phyloP scores from a whole-genome alignment of 2,113 vertebrate species.

The Hippolais icterina region DNA sequence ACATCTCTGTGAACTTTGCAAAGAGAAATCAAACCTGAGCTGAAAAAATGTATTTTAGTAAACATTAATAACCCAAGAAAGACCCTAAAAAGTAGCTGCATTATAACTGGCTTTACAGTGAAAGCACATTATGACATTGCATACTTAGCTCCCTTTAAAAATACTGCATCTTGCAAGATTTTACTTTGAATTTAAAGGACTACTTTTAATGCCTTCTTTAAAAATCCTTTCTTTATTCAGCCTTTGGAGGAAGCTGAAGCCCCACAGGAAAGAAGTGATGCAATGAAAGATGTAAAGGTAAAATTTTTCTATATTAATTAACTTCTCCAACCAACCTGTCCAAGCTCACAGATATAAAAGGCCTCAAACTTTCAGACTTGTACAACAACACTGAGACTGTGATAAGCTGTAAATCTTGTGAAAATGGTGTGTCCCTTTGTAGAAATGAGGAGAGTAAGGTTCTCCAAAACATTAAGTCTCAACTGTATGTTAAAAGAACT shows the following conservation, averaged over 20 bases:
- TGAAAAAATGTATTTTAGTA: background rate
- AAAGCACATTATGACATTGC: background rate
- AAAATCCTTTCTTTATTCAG: constrained; percentile 26
- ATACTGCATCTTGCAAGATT: background rate
- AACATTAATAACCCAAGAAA: background rate
- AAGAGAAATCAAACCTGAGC: background rate
- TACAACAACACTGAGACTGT: background rate
- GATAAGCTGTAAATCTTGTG: background rate
- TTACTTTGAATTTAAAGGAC: background rate
- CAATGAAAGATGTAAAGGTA: constrained; percentile 74
- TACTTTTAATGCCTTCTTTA: background rate
- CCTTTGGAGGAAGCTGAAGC: constrained; percentile 65
- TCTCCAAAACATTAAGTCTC: background rate
- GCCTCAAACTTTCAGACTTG: background rate
- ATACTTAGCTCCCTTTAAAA: background rate
- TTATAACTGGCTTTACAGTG: background rate
- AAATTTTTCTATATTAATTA: background rate
- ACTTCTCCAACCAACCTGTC: background rate
- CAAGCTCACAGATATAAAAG: background rate
- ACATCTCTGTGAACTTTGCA: background rate
- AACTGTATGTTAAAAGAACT: background rate
- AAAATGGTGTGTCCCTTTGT: rapidly evolving
- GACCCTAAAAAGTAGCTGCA: background rate
- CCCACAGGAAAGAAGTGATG: constrained; percentile 21
- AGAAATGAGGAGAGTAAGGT: background rate